Evolutionary conservation across 2,888 invertebrate genomes (phyloP), one percentile per base, ranked within the genome.

Genomic region (Drosophila pseudotakahashii): DNA sequence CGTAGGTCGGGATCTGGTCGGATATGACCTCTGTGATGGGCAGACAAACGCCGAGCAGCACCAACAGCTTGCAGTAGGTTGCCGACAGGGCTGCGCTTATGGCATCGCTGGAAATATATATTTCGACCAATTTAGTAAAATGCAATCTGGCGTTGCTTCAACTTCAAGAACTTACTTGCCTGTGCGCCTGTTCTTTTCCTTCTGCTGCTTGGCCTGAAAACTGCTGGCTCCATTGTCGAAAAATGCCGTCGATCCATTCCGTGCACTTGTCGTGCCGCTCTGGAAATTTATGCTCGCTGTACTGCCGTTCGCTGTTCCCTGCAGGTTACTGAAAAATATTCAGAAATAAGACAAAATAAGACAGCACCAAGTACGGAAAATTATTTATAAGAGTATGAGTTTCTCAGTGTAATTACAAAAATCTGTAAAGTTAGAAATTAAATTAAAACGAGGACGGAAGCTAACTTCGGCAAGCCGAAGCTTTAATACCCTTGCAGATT

Each of bases 21-120:
- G 96, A 96, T 73, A 97, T 95, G 54, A 97, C 96, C 93, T 97
- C 97, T 3, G 97, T 96, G 70, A 98, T 94, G 3, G 98, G 97
- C 85, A 98, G 95, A 14, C 97, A 96, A 41, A 97, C 94, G 9
- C 97, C 97, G 75, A 97, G 92, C 6, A 98, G 95, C 13, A 98
- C 96, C 66, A 98, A 92, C 13, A 97, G 93, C 91, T 98, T 97
- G 60, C 96, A 96, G 92, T 98, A 98, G 32, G 97, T 93, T 3
- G 96, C 96, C 42, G 97, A 97, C 45, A 97, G 91, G 6, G 95
- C 94, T 66, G 95, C 94, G 77, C 95, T 95, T 67, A 96, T 90
- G 42, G 95, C 95, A 91, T 96, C 96, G 86, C 95, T 95, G 13
- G 13, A 39, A 32, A 26, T 41, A 10, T 34, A 41, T 34, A 3